Evolutionary conservation across 2,113 vertebrate species (phyloP).

Genomic region (Climacteris rufus): DNA sequence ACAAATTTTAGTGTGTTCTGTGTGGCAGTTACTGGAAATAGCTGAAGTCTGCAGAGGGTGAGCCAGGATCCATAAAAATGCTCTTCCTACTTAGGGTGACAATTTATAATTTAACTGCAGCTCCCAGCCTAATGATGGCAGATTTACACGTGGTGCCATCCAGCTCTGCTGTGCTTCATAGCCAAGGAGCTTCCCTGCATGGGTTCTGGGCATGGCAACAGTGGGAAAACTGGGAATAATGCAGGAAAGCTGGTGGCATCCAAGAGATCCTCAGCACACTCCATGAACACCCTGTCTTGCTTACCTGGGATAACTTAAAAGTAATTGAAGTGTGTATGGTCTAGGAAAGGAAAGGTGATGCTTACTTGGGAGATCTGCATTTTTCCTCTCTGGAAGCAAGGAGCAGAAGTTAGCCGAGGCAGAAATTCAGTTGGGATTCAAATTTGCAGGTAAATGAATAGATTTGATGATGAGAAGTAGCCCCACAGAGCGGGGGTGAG

Average conservation of each 20-base stretch:
- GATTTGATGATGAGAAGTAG: not conserved
- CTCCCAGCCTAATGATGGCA: not conserved
- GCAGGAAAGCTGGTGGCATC: not conserved
- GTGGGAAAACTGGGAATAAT: not conserved
- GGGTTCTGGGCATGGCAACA: not conserved
- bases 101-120: slow-evolving; percentile 14
- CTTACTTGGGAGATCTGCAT: not conserved
- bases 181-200: not conserved
- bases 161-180: not conserved
- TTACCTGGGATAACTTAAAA: not conserved
- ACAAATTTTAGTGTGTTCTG: not conserved
- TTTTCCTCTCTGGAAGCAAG: not conserved
- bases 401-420: not conserved
- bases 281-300: accelerated
- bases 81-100: slow-evolving; percentile 21
- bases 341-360: not conserved
- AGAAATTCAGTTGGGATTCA: not conserved
- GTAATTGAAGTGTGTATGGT: not conserved
- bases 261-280: not conserved
- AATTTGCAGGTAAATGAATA: not conserved
- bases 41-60: slow-evolving; percentile 13
- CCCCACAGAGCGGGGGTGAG: not conserved
- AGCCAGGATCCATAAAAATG: slow-evolving; percentile 12
- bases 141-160: not conserved
- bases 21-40: slow-evolving; percentile 32